phyloP scores from a whole-genome alignment of 2,113 vertebrate genomes.

The Chascanopsetta lugubris region DNA sequence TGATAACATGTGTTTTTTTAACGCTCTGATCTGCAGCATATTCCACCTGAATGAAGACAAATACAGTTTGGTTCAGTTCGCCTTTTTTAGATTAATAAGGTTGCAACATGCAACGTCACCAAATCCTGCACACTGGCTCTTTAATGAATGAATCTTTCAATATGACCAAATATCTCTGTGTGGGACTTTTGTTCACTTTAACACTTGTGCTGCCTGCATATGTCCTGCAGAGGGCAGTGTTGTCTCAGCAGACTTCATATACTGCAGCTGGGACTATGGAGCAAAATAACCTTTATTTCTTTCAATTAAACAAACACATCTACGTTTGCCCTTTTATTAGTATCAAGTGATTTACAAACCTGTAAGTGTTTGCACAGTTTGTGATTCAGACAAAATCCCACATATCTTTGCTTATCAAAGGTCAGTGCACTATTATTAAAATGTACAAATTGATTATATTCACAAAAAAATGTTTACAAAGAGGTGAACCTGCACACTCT shows the following conservation, averaged over 20 bases:
- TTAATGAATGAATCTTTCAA: not conserved
- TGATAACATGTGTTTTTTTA: not conserved
- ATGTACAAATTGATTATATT: slow-evolving; percentile 1
- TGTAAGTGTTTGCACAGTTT: not conserved
- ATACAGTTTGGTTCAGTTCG: too few species aligned
- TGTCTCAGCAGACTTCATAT: slow-evolving; percentile 8
- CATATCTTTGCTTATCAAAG: not conserved
- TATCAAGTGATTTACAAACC: not conserved
- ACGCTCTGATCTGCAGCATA: not conserved
- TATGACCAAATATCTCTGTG: too few species aligned
- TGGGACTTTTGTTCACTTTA: not conserved
- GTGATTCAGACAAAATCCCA: slow-evolving; percentile 11
- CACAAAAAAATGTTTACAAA: slow-evolving; percentile 10
- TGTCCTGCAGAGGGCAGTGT: slow-evolving; percentile 53
- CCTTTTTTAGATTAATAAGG: too few species aligned
- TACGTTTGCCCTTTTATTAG: not conserved
- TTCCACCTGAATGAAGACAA: not conserved
- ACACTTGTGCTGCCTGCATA: not conserved
- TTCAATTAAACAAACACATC: not conserved
- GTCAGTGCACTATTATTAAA: not conserved
- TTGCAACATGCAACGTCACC: not conserved
- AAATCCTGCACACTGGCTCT: not conserved
- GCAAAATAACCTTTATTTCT: too few species aligned
- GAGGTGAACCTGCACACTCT: slow-evolving; percentile 58
- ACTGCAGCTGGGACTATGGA: too few species aligned